Evolutionary conservation across 2,888 invertebrate genomes (phyloP).

Genomic region (Patella pellucida): DNA sequence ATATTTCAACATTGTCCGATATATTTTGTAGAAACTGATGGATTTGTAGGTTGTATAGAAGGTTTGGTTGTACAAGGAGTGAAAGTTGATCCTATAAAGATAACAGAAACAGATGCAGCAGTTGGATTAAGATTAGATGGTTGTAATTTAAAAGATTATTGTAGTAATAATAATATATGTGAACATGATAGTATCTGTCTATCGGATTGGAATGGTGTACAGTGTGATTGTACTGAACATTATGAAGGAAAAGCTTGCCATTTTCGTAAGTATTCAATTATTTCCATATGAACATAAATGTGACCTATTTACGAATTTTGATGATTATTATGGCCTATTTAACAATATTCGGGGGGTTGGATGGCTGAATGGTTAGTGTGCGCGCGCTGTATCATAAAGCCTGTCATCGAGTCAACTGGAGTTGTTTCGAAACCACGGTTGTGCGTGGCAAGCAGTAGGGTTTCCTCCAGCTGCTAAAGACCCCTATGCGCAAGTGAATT

Average conservation of each 20-base stretch:
- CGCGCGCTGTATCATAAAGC: too few relatives aligned
- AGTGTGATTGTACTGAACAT: conserved; percentile 90
- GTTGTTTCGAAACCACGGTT: too few relatives aligned
- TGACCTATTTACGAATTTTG: too few relatives aligned
- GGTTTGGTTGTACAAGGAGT: conserved; percentile 62
- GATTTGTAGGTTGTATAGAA: conserved; percentile 70
- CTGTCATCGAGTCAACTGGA: too few relatives aligned
- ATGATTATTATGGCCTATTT: too few relatives aligned
- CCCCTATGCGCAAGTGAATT: too few relatives aligned
- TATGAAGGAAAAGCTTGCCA: conserved; percentile 95
- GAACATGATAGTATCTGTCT: conserved; percentile 93
- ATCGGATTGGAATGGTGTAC: conserved; percentile 85
- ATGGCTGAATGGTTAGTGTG: too few relatives aligned
- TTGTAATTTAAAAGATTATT: conserved; percentile 64
- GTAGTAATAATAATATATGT: conserved; percentile 73
- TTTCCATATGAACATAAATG: too few relatives aligned
- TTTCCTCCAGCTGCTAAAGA: too few relatives aligned
- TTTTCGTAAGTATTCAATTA: conserved; percentile 76
- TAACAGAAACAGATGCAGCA: conserved; percentile 54
- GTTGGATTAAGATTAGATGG: conserved; percentile 64
- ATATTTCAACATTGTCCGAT: background rate
- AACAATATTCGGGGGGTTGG: too few relatives aligned
- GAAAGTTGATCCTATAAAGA: conserved; percentile 63
- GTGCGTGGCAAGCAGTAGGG: too few relatives aligned
- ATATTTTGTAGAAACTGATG: conserved; percentile 44